Evolutionary conservation across 2,113 vertebrate genomes (phyloP).

Genomic region (Coryphaenoides rupestris): DNA sequence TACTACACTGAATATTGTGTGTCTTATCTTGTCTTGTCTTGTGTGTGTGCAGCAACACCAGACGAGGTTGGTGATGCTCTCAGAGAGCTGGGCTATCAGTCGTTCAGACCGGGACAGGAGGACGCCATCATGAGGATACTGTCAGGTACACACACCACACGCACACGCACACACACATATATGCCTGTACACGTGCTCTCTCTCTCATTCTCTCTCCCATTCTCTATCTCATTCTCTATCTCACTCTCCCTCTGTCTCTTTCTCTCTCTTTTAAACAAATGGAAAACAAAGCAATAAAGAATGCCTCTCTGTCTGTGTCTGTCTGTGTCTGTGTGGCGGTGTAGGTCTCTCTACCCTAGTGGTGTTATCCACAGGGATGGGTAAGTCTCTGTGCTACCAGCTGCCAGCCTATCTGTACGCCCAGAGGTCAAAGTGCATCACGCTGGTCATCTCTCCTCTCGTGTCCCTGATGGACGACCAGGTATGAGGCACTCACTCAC

Average conservation of each 20-base stretch:
- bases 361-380: constrained; percentile 86
- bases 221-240: no score
- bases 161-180: not conserved
- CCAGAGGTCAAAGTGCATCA: constrained; percentile 73
- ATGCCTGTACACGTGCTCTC: not conserved
- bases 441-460: constrained; percentile 85
- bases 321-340: no score
- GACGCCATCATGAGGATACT: constrained; percentile 84
- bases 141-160: constrained; percentile 68
- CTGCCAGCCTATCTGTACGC: constrained; percentile 86
- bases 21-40: no score
- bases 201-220: no score
- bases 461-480: constrained; percentile 94
- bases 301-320: no score
- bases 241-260: no score
- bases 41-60: constrained; percentile 55
- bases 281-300: no score
- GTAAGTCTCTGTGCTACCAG: constrained; percentile 93
- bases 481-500: constrained; percentile 58
- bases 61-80: constrained; percentile 76
- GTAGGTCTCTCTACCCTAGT: constrained; percentile 86
- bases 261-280: no score
- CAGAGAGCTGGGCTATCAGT: constrained; percentile 74
- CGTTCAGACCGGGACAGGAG: constrained; percentile 87
- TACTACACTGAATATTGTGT: no score